Conservation (phyloP, 2,797 vertebrate species). For the Coracias cyanogaster region DNA sequence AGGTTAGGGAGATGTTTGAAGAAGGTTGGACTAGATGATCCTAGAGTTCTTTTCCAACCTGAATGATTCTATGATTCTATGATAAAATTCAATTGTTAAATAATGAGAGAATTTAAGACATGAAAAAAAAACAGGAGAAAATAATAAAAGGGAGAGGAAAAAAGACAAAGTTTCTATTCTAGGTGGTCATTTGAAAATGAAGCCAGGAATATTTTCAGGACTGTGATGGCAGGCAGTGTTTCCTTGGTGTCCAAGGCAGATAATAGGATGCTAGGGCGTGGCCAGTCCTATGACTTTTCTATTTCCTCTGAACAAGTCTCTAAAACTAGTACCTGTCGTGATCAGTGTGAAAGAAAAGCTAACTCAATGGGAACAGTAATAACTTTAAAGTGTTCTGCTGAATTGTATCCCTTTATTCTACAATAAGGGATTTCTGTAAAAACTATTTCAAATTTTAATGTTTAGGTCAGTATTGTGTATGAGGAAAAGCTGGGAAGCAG, state of each 20-base stretch:
- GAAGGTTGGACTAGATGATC: too few relatives aligned
- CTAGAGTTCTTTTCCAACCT: too few relatives aligned
- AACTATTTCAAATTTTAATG: not conserved
- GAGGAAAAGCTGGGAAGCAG: not conserved
- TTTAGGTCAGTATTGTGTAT: not conserved
- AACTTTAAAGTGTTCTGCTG: not conserved
- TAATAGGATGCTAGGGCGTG: not conserved
- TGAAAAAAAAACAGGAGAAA: not conserved
- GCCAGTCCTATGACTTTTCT: not conserved
- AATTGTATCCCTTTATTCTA: not conserved
- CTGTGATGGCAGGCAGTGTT: not conserved
- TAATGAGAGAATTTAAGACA: not conserved
- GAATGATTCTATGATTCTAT: not conserved
- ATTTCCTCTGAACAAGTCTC: not conserved
- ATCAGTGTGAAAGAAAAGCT: not conserved
- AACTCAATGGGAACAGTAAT: not conserved
- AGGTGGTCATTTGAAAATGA: not conserved
- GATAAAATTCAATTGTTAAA: not conserved
- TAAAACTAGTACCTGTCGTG: not conserved
- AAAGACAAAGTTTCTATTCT: not conserved
- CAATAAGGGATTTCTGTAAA: not conserved
- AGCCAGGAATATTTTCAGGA: not conserved
- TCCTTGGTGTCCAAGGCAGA: not conserved
- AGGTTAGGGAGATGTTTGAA: too few relatives aligned
- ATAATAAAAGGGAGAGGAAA: not conserved